phyloP scores from a whole-genome alignment of 2,113 vertebrate genomes.

The Phaethon lepturus region DNA sequence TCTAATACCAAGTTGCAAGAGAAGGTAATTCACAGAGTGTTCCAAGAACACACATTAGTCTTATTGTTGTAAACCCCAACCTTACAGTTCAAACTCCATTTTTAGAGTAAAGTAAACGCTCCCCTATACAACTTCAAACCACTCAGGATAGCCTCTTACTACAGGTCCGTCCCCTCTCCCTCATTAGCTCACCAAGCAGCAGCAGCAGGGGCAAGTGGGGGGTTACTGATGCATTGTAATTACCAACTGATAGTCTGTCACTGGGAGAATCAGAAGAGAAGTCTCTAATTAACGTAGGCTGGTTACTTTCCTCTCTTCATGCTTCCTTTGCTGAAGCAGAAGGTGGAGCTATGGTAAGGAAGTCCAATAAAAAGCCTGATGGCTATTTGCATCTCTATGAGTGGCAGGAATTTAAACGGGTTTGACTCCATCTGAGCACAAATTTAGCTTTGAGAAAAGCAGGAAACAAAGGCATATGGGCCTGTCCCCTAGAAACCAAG shows the following conservation, averaged over 20 bases:
- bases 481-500: not conserved
- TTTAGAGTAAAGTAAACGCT: not conserved
- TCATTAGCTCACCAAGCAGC: constrained; percentile 63
- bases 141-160: not conserved
- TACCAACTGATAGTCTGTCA: constrained; percentile 28
- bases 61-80: not conserved
- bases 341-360: not conserved
- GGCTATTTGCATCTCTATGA: not conserved
- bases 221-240: constrained; percentile 38
- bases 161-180: not conserved
- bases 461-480: not conserved
- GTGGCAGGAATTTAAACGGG: not conserved
- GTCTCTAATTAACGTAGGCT: constrained; percentile 33
- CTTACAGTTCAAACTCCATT: not conserved
- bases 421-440: not conserved
- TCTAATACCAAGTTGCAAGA: not conserved
- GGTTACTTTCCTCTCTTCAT: not conserved
- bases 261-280: not conserved
- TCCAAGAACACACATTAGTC: not conserved
- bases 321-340: not conserved
- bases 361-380: not conserved
- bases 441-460: not conserved
- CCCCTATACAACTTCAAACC: not conserved
- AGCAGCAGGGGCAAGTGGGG: not conserved
- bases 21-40: not conserved